A percentile compares a stretch with the other conserved stretches of the same genome.
phyloP scores from a whole-genome alignment of 2,888 invertebrate genomes.

The Macaria liturata region DNA sequence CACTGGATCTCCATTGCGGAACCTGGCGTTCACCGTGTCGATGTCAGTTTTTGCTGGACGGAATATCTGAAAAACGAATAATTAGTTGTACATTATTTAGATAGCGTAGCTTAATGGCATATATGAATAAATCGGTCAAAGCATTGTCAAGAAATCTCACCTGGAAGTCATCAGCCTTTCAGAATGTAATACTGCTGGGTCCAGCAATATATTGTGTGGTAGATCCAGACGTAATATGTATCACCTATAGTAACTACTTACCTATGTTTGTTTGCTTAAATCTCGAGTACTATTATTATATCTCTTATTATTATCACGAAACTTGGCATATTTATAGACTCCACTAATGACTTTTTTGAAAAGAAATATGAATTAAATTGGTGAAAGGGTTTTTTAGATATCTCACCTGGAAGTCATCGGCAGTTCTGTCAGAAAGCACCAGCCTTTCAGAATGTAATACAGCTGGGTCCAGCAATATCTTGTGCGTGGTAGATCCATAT shows the following conservation, averaged over 20 bases:
- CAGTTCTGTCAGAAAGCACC: constrained; percentile 85
- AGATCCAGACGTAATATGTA: constrained; percentile 89
- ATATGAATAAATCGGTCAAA: no score
- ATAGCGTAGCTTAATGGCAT: no score
- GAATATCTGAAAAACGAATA: constrained; percentile 74
- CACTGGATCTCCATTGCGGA: constrained; percentile 86
- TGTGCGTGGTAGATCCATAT: constrained; percentile 89
- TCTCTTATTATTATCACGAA: no score
- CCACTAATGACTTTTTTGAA: no score
- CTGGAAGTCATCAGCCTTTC: constrained; percentile 87
- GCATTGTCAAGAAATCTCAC: constrained; percentile 61
- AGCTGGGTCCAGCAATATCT: constrained; percentile 88
- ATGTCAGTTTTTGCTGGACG: constrained; percentile 87
- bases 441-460: constrained; percentile 88
- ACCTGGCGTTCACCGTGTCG: constrained; percentile 85
- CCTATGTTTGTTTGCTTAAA: no score
- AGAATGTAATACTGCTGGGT: constrained; percentile 88
- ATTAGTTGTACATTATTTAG: no score
- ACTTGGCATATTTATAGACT: no score
- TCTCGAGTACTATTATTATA: no score
- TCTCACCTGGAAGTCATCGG: constrained; percentile 85
- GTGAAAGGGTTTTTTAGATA: neutral
- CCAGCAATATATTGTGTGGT: constrained; percentile 89
- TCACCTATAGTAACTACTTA: no score
- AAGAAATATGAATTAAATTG: no score